phyloP scores from a whole-genome alignment of 2,797 vertebrate species.

The Columba guinea region DNA sequence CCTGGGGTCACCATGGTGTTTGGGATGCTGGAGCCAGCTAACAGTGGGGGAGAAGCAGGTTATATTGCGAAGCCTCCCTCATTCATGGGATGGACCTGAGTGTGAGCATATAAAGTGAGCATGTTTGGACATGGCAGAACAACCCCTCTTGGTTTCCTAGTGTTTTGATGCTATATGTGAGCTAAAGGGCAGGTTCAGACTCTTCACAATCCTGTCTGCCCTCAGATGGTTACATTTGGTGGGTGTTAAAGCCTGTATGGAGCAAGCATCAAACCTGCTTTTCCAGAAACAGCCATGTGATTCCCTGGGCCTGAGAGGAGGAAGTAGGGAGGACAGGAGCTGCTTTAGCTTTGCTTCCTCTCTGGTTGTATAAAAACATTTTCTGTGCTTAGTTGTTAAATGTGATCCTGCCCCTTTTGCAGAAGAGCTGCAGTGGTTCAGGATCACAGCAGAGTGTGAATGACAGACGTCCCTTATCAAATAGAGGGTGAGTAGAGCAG shows the following conservation, averaged over 20 bases:
- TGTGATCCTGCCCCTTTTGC: not conserved
- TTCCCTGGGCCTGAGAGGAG: not conserved
- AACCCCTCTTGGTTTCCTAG: not conserved
- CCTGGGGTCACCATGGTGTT: not conserved
- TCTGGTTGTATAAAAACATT: not conserved
- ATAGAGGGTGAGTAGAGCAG: slow-evolving; percentile 39
- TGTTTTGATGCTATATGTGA: not conserved
- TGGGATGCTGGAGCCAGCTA: not conserved
- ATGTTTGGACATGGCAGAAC: not conserved
- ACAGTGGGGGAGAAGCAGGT: not conserved
- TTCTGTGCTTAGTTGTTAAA: not conserved
- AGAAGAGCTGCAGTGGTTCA: slow-evolving; percentile 32
- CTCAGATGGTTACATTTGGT: not conserved
- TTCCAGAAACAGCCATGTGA: not conserved
- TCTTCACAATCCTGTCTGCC: not conserved
- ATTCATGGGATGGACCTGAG: not conserved
- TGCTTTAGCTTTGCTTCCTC: not conserved
- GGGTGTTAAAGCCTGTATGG: not conserved
- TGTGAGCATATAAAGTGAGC: not conserved
- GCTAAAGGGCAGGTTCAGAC: not conserved
- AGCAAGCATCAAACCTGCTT: not conserved
- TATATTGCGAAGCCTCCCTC: not conserved
- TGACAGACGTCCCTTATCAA: not conserved
- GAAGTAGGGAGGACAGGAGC: not conserved
- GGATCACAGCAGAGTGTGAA: not conserved